phyloP scores from a whole-genome alignment of 2,797 vertebrate species.

The Oreochromis mossambicus region DNA sequence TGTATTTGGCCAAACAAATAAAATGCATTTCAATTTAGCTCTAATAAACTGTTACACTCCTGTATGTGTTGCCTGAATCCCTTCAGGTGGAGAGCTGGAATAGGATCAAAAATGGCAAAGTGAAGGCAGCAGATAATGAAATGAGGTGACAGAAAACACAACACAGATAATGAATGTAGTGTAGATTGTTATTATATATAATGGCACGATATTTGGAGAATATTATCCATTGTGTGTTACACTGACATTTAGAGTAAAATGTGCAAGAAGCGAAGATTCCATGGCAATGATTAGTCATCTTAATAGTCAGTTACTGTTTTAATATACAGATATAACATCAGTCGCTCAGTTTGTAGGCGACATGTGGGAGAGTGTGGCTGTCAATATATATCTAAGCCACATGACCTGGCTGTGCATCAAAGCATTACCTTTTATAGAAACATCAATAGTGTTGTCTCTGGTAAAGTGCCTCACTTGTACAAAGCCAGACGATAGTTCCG shows the following conservation, averaged over 20 bases:
- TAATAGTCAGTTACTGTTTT: not conserved
- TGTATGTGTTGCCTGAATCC: slow-evolving; percentile 7
- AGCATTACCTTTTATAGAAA: slow-evolving; percentile 66
- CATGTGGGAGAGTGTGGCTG: slow-evolving; percentile 25
- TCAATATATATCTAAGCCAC: slow-evolving; percentile 19
- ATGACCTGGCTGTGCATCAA: slow-evolving; percentile 53
- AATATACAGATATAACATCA: not conserved
- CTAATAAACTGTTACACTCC: slow-evolving; percentile 12
- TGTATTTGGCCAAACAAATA: slow-evolving; percentile 24
- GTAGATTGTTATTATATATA: slow-evolving; percentile 5
- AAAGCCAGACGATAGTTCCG: slow-evolving; percentile 49
- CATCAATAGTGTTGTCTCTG: slow-evolving; percentile 76
- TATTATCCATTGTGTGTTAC: not conserved
- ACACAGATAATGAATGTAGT: slow-evolving; percentile 14
- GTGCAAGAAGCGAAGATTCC: not conserved
- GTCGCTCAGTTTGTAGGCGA: slow-evolving; percentile 3
- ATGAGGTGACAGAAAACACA: slow-evolving; percentile 4
- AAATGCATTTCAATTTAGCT: slow-evolving; percentile 34
- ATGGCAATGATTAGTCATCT: not conserved
- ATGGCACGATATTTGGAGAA: slow-evolving; percentile 9
- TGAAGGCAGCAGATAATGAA: slow-evolving; percentile 36
- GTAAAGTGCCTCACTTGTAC: slow-evolving; percentile 69
- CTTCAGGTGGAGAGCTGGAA: slow-evolving; percentile 29
- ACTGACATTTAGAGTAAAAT: slow-evolving; percentile 8
- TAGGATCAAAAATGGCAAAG: slow-evolving; percentile 25